phyloP scores from a whole-genome alignment of 2,797 vertebrate genomes.

The Syndactyla subalaris region DNA sequence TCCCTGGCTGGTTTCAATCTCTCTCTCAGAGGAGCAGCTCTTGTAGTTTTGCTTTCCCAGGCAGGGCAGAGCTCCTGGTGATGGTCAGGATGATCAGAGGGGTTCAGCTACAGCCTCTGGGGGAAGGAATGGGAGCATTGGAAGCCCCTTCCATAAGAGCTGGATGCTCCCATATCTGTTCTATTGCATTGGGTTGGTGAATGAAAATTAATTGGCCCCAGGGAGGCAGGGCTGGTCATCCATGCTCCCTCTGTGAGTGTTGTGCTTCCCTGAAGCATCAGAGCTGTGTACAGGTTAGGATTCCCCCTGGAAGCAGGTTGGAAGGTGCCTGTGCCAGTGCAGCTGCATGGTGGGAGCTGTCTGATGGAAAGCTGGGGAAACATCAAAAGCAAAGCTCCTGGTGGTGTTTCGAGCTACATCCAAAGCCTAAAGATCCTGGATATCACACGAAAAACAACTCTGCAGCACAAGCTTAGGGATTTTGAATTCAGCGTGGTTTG shows the following conservation, averaged over 20 bases:
- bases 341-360: neutral
- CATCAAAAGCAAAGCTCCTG: neutral
- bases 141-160: accelerated
- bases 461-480: neutral
- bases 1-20: neutral
- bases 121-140: neutral
- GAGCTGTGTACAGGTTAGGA: neutral
- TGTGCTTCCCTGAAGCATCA: accelerated
- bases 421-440: neutral
- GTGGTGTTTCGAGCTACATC: neutral
- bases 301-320: neutral
- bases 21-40: neutral
- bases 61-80: neutral
- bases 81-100: too few species aligned
- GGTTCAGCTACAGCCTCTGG: neutral
- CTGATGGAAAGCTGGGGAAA: neutral
- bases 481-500: neutral
- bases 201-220: neutral
- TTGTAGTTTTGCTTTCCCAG: neutral
- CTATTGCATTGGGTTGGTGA: neutral
- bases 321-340: neutral
- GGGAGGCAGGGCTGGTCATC: neutral
- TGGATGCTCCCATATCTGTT: neutral
- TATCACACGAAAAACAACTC: neutral
- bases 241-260: too few species aligned